Base-by-base conservation (phyloP, 2,113 vertebrate genomes). In the Alaudala cheleensis region DNA sequence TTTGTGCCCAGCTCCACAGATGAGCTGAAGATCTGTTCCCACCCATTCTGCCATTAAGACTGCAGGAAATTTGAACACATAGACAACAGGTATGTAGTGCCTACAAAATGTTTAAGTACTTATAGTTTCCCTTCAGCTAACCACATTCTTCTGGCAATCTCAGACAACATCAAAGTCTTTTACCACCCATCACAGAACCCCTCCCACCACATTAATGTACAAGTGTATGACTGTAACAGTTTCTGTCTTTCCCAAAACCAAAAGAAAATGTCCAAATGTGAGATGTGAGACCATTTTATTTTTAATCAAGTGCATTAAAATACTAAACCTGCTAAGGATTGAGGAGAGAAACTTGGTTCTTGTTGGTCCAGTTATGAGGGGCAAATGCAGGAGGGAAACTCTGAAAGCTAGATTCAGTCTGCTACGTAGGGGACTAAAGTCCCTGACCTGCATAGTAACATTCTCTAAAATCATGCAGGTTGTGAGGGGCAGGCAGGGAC, bases 331-430 rank as follows among this genome's bases (percentile, higher is more conserved):
- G 9, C 39, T 85, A 56, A 86, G 24, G 28, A 61, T 61, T 25
- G 20, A 67, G 9, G 47, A 37, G 16, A 81, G 81, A 64, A 90
- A 14, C 23, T 70, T 88, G 28, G 17, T 49, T 65, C 61, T 66
- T 70, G 5, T 22, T 8, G 0, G 39, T 89, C 64, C 37, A 57
- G 1, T 81, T 2, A 2, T 18, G 17, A 21, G 1, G 3, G 11
- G 19, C 2, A 81, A 86, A 79, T 33, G 49, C 5, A 40, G 34
- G 34, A 85, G 10, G 18, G 25, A 88, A 86, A 66, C 1, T 72
- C 49, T 53, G 42, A 81, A 94, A 90, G 56, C 21, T 73, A 77
- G 86, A 83, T 69, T 86, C 50, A 44, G n/a, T n/a, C 31, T 81
- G 15, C 12, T 53, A 49, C 4, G 10, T 57, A 84, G 17, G 13